Conservation (phyloP, 1,140 invertebrate genomes). For the Ooceraea biroi region DNA sequence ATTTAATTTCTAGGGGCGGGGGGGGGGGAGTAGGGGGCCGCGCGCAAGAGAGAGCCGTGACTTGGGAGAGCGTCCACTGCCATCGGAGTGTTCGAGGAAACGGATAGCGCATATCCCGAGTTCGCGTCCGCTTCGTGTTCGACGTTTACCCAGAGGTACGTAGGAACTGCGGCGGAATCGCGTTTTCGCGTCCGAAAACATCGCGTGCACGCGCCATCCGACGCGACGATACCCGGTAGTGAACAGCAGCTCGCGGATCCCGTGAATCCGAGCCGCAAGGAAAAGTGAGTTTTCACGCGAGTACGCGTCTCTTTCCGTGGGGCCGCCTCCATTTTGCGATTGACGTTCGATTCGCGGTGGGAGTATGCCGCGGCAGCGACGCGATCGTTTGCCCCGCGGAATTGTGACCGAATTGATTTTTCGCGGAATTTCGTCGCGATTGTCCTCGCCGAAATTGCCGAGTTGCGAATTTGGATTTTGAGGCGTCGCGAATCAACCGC, state of each 20-base stretch:
- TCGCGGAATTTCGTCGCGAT: background rate
- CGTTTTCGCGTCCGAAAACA: background rate
- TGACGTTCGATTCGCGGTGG: slow-evolving; percentile 77
- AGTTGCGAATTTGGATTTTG: background rate
- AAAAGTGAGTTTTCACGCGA: slow-evolving; percentile 39
- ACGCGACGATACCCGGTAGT: background rate
- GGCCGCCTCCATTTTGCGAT: slow-evolving; percentile 81
- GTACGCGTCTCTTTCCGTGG: slow-evolving; percentile 44
- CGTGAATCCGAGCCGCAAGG: background rate
- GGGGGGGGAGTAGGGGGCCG: slow-evolving; percentile 23
- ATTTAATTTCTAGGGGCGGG: slow-evolving; percentile 75
- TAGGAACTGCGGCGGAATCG: slow-evolving; percentile 45
- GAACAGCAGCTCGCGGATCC: background rate
- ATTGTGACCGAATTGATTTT: background rate
- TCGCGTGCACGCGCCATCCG: background rate
- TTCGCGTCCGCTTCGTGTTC: slow-evolving; percentile 67
- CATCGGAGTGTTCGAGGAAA: slow-evolving; percentile 82
- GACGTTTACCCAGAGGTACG: slow-evolving; percentile 73
- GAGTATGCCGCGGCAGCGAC: slow-evolving; percentile 66
- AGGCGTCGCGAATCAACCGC: background rate
- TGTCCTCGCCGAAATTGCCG: background rate
- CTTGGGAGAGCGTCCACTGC: slow-evolving; percentile 80
- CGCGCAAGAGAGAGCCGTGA: slow-evolving; percentile 72
- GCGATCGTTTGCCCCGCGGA: background rate
- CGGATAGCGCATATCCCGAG: slow-evolving; percentile 75